These are phyloP conservation scores for Tetranychus cinnabarinus DNA, from an alignment of 1,140 invertebrate species.

Conservation along the genomic window DNA sequence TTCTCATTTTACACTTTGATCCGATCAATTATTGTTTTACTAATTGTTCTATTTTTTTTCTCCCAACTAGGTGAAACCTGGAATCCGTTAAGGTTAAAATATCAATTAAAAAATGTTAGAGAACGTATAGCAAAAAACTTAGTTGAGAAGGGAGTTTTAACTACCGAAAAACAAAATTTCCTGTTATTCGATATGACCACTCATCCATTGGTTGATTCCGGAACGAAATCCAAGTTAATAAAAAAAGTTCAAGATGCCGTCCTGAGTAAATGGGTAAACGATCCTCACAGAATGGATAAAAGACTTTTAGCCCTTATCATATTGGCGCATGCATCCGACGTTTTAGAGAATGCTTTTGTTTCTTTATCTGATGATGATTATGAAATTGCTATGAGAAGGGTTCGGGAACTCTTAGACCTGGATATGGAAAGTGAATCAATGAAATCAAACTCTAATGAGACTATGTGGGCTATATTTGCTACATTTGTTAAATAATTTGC, in stretches of 20 bases:
- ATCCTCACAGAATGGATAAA: constrained; percentile 90
- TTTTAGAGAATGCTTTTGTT: constrained; percentile 98
- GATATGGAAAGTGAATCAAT: constrained; percentile 81
- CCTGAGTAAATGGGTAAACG: constrained; percentile 83
- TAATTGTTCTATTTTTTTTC: constrained; percentile 13
- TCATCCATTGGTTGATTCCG: constrained; percentile 86
- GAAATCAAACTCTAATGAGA: constrained; percentile 62
- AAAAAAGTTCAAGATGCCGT: constrained; percentile 98
- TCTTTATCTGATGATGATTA: constrained; percentile 95
- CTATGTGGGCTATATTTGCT: constrained; percentile 91
- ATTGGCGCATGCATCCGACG: constrained; percentile 89
- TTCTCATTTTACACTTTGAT: too few relatives aligned
- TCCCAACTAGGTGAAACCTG: constrained; percentile 71
- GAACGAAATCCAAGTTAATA: constrained; percentile 83
- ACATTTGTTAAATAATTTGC: constrained; percentile 74
- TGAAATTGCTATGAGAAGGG: constrained; percentile 87
- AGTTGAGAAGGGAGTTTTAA: constrained; percentile 98
- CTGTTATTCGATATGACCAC: constrained; percentile 99
- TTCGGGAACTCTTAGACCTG: constrained; percentile 77
- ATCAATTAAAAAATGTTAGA: constrained; percentile 93
- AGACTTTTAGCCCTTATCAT: constrained; percentile 74
- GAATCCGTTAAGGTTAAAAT: constrained; percentile 95
- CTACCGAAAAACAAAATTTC: constrained; percentile 99
- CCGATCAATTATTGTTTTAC: too few relatives aligned
- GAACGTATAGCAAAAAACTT: constrained; percentile 97